Percentiles rank a stretch among this genome's conserved stretches.
Conservation (phyloP, 37 sponge, comb jelly and placozoan species). For the Chondrilla cf. caribensis region DNA sequence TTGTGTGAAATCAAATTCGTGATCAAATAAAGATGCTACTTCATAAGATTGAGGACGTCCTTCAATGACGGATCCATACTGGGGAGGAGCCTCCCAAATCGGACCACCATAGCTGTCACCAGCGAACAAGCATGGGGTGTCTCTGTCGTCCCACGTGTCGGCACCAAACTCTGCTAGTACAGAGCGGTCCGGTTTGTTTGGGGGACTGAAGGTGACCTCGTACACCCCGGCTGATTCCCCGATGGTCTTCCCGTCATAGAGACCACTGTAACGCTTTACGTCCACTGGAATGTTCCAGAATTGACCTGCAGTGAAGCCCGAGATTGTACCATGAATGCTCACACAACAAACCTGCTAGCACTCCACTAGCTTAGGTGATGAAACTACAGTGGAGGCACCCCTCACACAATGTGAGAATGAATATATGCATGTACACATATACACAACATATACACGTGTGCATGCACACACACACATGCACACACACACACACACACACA, state of each 20-base stretch:
- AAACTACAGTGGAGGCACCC: too few species aligned
- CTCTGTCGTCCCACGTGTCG: conserved; percentile 58
- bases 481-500: too few species aligned
- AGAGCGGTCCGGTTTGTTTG: not conserved
- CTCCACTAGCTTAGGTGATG: too few species aligned
- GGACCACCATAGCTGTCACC: conserved; percentile 64
- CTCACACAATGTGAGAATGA: too few species aligned
- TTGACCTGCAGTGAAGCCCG: conserved; percentile 44
- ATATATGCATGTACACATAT: not conserved
- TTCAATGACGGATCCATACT: conserved; percentile 56
- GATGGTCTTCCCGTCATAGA: not conserved
- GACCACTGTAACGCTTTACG: conserved; percentile 25
- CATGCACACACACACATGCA: too few species aligned
- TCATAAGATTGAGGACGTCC: conserved; percentile 40
- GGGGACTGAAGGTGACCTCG: conserved; percentile 33
- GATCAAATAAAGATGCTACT: conserved; percentile 16
- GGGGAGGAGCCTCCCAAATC: conserved; percentile 7
- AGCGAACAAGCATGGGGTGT: conserved; percentile 49
- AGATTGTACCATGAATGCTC: too few species aligned
- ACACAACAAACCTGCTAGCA: too few species aligned
- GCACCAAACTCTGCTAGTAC: conserved; percentile 46
- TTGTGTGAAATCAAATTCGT: conserved; percentile 25
- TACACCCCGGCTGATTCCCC: not conserved
- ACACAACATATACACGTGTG: too few species aligned
- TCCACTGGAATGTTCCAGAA: conserved; percentile 70